Base-by-base conservation (phyloP, 2,113 vertebrate species). In the Hypomesus transpacificus region DNA sequence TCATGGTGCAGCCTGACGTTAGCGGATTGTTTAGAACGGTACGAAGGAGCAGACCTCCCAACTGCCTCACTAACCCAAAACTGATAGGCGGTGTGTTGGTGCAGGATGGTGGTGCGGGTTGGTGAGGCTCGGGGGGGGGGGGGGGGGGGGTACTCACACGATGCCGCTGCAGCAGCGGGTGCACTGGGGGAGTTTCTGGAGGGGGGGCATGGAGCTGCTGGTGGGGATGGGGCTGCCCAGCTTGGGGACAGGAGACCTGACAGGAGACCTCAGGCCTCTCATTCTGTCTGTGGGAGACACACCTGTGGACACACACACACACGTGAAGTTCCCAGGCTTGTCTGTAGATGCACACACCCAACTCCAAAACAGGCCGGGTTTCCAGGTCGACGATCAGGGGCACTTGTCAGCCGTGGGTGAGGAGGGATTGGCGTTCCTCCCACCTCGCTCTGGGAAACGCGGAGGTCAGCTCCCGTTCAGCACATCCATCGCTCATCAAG, bases 151-250 rank as follows among this genome's bases (percentile, higher is more conserved):
- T 46, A 46, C 39, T 97, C 76, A 98, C 97, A 98, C 95, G 1
- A 98, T 98, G 69, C 95, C 97, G 0, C 94, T 96, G 39, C 88
- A 87, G 11, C 96, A 98, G 90, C 96, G 94, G 3, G 94, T 95
- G 84, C 97, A 98, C 86, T 97, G 94, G 0, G 97, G 94, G 0
- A 98, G 91, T 85, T 95, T 93, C 91, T 98, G 95, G 24, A 98
- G 91, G 39, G 94, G 91, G 0, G 93, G 73, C 84, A 95, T 79
- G 3, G 94, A 87, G 6, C 88, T 52, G 0, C 70, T 75, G 53
- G 86, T 89, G 0, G 91, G 82, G 71, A 94, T 77, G 5, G 94
- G 90, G 26, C 92, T 84, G 1, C 94, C 92, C 18, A 98, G 87
- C 84, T 95, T 96, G 26, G 93, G 84, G 69, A 94, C 88, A 0